Evolutionary conservation across 2,797 vertebrate species (phyloP), one percentile per base, ranked within the genome.

Genomic region (Semaprochilodus insignis): DNA sequence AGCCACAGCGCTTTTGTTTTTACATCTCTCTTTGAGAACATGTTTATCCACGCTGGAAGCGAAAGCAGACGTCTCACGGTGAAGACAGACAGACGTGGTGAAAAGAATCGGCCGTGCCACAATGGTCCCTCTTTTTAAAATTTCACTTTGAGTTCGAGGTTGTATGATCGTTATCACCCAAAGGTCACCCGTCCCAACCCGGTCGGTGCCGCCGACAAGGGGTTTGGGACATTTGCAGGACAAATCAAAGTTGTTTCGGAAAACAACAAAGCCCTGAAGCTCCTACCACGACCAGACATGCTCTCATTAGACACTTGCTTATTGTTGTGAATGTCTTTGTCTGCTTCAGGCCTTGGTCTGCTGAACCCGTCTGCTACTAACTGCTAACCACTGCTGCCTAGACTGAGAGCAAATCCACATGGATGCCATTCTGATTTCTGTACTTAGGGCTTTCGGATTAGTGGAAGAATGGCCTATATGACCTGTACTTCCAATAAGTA

Each of bases 241-340:
- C 80, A 87, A 83, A 84, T 82, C 66, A 80, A 84, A 85, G 74
- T 70, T 76, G 78, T 81, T 65, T 88, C 15, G 59, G 75, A 63
- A 84, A 75, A 87, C 81, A 82, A 78, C 81, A 77, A 86, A 71
- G 78, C 54, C 13, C 59, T 65, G 60, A 67, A 69, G 83, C 75
- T 62, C 75, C 81, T 78, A 70, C 77, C 71, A 85, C 75, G 82
- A 78, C 73, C 81, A 81, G 85, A 83, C 87, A 81, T 67, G 67
- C 83, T 81, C 83, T 88, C 87, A 86, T 86, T 88, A 86, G 81
- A 88, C 87, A 86, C 86, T 86, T 83, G 85, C 81, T 83, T 88
- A 88, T 88, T 88, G 85, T 88, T 86, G 83, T 85, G 67, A 63
- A 66, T 17, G 71, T 73, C 87, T 85, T 86, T 88, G 85, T 88